Evolutionary conservation across 2,797 vertebrate genomes (phyloP).

Genomic region (Myripristis jacobus): DNA sequence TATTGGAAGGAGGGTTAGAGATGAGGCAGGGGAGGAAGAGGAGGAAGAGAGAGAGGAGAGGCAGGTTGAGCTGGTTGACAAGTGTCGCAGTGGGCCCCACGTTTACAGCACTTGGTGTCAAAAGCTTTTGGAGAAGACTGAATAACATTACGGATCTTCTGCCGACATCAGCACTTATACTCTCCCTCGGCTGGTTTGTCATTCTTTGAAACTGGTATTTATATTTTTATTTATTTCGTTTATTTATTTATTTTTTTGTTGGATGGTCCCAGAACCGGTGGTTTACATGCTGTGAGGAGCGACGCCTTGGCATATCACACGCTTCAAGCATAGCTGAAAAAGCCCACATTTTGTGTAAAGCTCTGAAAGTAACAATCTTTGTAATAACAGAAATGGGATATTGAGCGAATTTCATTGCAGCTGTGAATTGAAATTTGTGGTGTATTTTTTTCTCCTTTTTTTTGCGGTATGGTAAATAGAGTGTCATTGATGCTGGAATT

Average conservation of each 20-base stretch:
- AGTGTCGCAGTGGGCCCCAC: constrained; percentile 49
- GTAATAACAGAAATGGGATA: constrained; percentile 40
- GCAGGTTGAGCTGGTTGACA: constrained; percentile 64
- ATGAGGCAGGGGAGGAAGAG: constrained; percentile 1
- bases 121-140: constrained; percentile 49
- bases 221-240: background rate
- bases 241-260: background rate
- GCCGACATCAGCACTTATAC: constrained; percentile 48
- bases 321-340: constrained; percentile 5
- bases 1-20: constrained; percentile 42
- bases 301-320: constrained; percentile 2
- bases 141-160: constrained; percentile 50
- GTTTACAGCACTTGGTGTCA: constrained; percentile 62
- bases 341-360: constrained; percentile 38
- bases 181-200: constrained; percentile 43
- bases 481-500: constrained; percentile 43
- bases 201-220: constrained; percentile 29
- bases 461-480: constrained; percentile 47
- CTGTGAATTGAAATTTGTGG: constrained; percentile 42
- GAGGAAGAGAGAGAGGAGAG: constrained; percentile 32
- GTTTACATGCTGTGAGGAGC: constrained; percentile 27
- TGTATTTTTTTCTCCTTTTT: constrained; percentile 37
- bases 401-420: constrained; percentile 42
- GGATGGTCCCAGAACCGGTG: background rate
- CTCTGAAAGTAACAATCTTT: constrained; percentile 46